phyloP scores from a whole-genome alignment of 2,797 vertebrate species.

The Thamnophis elegans region DNA sequence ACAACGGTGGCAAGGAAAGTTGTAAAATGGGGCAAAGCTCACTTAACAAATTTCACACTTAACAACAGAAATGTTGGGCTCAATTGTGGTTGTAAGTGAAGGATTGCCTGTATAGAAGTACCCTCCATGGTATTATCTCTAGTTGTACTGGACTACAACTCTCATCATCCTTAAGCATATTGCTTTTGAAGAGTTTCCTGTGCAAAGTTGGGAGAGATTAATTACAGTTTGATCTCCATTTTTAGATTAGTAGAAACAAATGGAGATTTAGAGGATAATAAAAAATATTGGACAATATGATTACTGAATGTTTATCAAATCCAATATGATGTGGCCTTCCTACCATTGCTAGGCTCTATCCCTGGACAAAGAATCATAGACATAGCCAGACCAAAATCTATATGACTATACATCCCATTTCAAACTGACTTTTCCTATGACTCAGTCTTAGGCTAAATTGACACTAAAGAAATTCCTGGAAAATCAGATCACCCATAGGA shows the following conservation, averaged over 20 bases:
- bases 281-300: not conserved
- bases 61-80: not conserved
- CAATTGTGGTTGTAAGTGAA: not conserved
- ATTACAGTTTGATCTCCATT: not conserved
- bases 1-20: not conserved
- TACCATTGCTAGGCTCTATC: not conserved
- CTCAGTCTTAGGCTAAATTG: not conserved
- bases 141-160: not conserved
- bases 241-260: constrained; percentile 1
- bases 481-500: not conserved
- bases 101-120: not conserved
- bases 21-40: not conserved
- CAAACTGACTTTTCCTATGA: not conserved
- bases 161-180: not conserved
- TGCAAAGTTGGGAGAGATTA: not conserved
- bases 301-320: not conserved
- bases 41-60: not conserved
- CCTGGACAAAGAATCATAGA: not conserved
- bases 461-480: not conserved
- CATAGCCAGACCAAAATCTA: not conserved
- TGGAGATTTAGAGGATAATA: not conserved
- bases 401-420: not conserved
- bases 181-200: not conserved
- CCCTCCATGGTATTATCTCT: not conserved
- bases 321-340: not conserved